Evolutionary conservation across 2,888 invertebrate species (phyloP).

Genomic region (Watsonalla cultraria): DNA sequence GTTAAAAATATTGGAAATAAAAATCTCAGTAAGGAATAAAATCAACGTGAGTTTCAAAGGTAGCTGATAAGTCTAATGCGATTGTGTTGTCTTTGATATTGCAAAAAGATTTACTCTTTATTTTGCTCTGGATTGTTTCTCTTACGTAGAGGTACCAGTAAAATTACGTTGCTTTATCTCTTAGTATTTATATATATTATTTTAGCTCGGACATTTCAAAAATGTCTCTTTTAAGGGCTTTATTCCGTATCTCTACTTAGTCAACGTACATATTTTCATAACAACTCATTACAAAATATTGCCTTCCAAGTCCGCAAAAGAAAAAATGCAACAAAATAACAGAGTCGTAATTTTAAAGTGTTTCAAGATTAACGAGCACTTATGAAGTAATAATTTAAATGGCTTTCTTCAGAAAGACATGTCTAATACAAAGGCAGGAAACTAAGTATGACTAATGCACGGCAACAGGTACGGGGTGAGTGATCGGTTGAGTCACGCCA

Average conservation of each 20-base stretch:
- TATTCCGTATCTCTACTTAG: too few relatives aligned
- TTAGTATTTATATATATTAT: not conserved
- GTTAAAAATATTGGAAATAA: not conserved
- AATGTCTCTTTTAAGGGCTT: too few relatives aligned
- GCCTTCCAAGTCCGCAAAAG: too few relatives aligned
- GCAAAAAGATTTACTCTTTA: constrained; percentile 13
- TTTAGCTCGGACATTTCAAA: too few relatives aligned
- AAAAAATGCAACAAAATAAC: too few relatives aligned
- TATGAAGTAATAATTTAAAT: too few relatives aligned
- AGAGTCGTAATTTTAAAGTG: too few relatives aligned
- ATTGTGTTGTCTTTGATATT: constrained; percentile 21
- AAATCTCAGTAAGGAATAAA: not conserved
- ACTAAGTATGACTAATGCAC: not conserved
- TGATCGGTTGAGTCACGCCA: not conserved
- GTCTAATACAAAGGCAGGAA: not conserved
- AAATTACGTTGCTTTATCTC: not conserved
- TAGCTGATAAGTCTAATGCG: constrained; percentile 15
- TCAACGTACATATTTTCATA: too few relatives aligned
- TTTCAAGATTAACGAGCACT: too few relatives aligned
- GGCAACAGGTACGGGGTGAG: not conserved
- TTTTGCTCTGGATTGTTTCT: not conserved
- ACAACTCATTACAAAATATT: too few relatives aligned
- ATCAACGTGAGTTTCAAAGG: not conserved
- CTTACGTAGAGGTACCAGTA: not conserved
- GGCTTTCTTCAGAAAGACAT: not conserved